Evolutionary conservation across 2,797 vertebrate genomes (phyloP).

Genomic region (Schizothorax lantsangensis): DNA sequence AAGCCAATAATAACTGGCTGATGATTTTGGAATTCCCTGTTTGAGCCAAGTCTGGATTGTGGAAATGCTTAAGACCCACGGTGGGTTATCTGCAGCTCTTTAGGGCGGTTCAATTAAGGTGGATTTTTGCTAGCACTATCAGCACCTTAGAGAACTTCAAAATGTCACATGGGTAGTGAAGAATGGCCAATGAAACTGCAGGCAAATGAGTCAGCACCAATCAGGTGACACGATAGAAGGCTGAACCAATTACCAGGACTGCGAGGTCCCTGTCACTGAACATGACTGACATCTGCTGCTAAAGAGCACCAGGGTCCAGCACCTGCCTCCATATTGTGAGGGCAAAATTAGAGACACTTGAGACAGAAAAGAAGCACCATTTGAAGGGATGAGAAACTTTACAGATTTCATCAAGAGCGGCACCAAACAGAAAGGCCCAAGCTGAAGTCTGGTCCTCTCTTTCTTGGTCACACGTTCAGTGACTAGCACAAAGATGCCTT

Average conservation of each 20-base stretch:
- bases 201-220: conserved; percentile 57
- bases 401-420: conserved; percentile 34
- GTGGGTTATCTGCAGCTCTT: conserved; percentile 33
- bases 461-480: conserved; percentile 34
- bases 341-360: conserved; percentile 67
- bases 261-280: conserved; percentile 29
- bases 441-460: conserved; percentile 22
- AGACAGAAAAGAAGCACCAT: conserved; percentile 79
- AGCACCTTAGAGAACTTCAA: conserved; percentile 54
- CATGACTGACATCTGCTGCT: conserved; percentile 44
- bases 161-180: conserved; percentile 32
- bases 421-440: conserved; percentile 42
- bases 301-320: conserved; percentile 75
- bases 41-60: conserved; percentile 22
- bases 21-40: conserved; percentile 14
- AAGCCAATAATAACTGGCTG: conserved; percentile 1
- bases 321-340: conserved; percentile 70
- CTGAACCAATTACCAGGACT: conserved; percentile 33
- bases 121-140: conserved; percentile 44
- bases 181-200: conserved; percentile 45
- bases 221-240: conserved; percentile 30
- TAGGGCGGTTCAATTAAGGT: conserved; percentile 31
- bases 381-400: conserved; percentile 54
- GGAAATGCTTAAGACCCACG: conserved; percentile 25
- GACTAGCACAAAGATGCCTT: conserved; percentile 35